Base-by-base conservation (phyloP, 2,797 vertebrate genomes). In the Xenopus petersii region DNA sequence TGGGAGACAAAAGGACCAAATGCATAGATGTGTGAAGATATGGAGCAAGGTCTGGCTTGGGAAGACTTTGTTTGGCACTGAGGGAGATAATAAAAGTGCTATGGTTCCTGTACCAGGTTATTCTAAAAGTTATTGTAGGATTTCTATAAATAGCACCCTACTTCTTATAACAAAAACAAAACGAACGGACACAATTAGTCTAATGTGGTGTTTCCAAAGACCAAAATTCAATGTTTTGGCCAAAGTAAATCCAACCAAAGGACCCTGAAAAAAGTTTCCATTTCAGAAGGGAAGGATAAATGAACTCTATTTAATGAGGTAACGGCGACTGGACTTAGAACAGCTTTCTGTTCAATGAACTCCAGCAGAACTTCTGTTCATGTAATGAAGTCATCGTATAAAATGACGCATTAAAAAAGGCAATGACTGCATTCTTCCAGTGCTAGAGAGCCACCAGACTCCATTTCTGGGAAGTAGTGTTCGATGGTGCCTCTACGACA, bases 21-120 rank as follows among this genome's bases (percentile, higher is more conserved):
- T 64, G 61, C 66, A 49, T 73, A 54, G 60, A 65, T 42, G 36
- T 47, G 69, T 65, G 42, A 70, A 65, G 51, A 58, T 54, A 58
- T 54, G 16, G 16, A 74, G 58, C 33, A 24, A 59, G n/a, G 77
- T 77, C 80, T 81, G 74, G 67, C 74, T 74, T 62, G 2, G 64
- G 61, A 0, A 0, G 80, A 75, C 77, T 80, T 74, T 15, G 80
- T 88, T 88, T 85, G 88, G 87, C 86, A 87, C 82, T 68, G 80
- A 81, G 79, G 76, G 69, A 78, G 80, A 73, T 62, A 73, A 66
- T 79, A 70, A 83, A 85, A 83, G 80, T 82, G 82, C 83, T 81
- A 82, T 80, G 76, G 70, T 80, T 69, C n/a, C 64, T 12, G 16
- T 67, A 24, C 55, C 71, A 59, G 15, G 64, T n/a, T 59, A 62